phyloP scores from a whole-genome alignment of 2,888 invertebrate species.

The Kuschelorhynchus macadamiae region DNA sequence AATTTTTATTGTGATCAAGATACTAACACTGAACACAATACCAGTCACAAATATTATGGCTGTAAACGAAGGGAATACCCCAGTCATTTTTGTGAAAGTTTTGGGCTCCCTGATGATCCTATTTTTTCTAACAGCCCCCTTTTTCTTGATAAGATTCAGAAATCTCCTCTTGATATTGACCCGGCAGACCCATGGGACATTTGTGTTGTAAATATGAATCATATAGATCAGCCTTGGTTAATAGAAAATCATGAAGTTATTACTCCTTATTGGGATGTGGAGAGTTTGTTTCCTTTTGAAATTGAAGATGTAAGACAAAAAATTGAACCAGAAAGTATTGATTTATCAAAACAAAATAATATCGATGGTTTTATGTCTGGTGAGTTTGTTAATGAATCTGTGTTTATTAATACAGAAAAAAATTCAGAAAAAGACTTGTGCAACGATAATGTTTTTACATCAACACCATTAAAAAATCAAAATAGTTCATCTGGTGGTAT shows the following conservation, averaged over 20 bases:
- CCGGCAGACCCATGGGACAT: slow-evolving; percentile 53
- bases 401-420: background rate
- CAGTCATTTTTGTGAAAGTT: slow-evolving; percentile 57
- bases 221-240: slow-evolving; percentile 51
- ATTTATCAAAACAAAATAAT: slow-evolving; percentile 1
- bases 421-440: slow-evolving; percentile 18
- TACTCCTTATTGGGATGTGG: slow-evolving; percentile 37
- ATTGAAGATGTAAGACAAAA: slow-evolving; percentile 36
- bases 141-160: slow-evolving; percentile 20
- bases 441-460: slow-evolving; percentile 40
- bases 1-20: slow-evolving; percentile 16
- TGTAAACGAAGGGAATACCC: slow-evolving; percentile 16
- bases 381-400: slow-evolving; percentile 7
- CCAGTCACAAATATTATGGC: slow-evolving; percentile 26
- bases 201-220: slow-evolving; percentile 47
- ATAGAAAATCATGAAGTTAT: slow-evolving; percentile 38
- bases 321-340: slow-evolving; percentile 22
- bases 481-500: slow-evolving; percentile 8
- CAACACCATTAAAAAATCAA: slow-evolving; percentile 41
- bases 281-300: slow-evolving; percentile 37
- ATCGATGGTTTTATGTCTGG: slow-evolving; percentile 12
- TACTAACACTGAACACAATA: background rate
- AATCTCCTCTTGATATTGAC: slow-evolving; percentile 48
- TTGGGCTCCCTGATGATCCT: slow-evolving; percentile 62
- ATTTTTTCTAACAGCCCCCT: slow-evolving; percentile 54